Conservation (phyloP, 2,797 vertebrate genomes). For the Emydoidea blandingii region DNA sequence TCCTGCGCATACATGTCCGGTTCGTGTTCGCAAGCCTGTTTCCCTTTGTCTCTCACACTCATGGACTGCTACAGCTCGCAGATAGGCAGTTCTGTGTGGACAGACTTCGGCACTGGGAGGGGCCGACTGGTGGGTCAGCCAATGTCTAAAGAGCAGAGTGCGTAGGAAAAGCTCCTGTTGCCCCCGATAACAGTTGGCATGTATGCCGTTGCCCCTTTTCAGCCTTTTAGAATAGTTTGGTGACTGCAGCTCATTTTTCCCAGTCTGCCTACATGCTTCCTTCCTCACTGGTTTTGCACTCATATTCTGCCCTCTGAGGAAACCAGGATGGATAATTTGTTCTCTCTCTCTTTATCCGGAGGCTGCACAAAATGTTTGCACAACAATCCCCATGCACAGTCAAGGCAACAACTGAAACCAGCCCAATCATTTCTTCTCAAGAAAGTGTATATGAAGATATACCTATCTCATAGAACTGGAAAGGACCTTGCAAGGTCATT, state of each 20-base stretch:
- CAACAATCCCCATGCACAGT: background rate
- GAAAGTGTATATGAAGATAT: background rate
- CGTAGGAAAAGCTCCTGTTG: background rate
- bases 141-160: background rate
- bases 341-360: background rate
- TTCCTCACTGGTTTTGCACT: background rate
- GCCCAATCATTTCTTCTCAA: slow-evolving; percentile 7
- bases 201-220: background rate
- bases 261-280: background rate
- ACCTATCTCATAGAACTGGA: no score
- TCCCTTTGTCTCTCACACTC: background rate
- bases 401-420: slow-evolving; percentile 23
- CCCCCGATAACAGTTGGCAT: background rate
- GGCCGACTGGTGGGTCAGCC: background rate
- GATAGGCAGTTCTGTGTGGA: background rate
- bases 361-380: slow-evolving; percentile 36
- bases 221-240: background rate
- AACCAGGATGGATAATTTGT: background rate
- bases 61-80: background rate
- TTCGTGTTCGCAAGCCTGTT: background rate
- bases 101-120: background rate
- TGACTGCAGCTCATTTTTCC: background rate
- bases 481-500: no score
- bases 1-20: background rate
- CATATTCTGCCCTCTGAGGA: background rate